Evolutionary conservation across 2,113 vertebrate species (phyloP).

Genomic region (Notothenia coriiceps): DNA sequence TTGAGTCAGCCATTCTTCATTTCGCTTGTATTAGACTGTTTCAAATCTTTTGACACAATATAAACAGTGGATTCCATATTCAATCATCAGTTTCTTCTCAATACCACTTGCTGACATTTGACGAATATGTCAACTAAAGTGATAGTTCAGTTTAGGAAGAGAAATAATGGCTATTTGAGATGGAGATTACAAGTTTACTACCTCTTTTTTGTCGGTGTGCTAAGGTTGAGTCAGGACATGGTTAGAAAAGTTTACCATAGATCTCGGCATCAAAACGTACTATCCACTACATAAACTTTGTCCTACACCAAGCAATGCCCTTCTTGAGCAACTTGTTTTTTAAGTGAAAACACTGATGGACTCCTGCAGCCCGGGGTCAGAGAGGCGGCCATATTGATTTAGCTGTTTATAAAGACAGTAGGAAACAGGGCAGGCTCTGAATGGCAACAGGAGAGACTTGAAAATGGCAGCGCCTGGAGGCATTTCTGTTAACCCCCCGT

Average conservation of each 20-base stretch:
- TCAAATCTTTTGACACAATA: too few relatives aligned
- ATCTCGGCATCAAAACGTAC: background rate
- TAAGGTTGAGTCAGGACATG: background rate
- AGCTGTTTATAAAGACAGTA: constrained; percentile 64
- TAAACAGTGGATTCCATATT: too few relatives aligned
- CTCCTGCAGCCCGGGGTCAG: constrained; percentile 42
- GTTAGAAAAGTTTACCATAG: background rate
- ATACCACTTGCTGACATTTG: background rate
- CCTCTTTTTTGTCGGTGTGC: background rate
- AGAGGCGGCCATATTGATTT: constrained; percentile 69
- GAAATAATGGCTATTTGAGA: too few relatives aligned
- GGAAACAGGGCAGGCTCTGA: constrained; percentile 52
- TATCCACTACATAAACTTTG: constrained; percentile 9
- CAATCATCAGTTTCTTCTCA: too few relatives aligned
- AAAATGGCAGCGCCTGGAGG: constrained; percentile 41
- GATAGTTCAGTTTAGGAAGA: too few relatives aligned
- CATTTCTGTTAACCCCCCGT: constrained; percentile 13
- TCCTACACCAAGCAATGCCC: constrained; percentile 19
- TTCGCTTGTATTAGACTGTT: too few relatives aligned
- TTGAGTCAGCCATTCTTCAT: background rate
- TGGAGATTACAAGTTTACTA: background rate
- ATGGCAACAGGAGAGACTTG: constrained; percentile 45
- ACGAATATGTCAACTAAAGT: too few relatives aligned
- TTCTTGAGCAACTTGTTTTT: constrained; percentile 36
- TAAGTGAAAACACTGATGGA: constrained; percentile 48